Evolutionary conservation across 64 coral and sea anemone species (phyloP).

Genomic region (Catalaphyllia jardinei): DNA sequence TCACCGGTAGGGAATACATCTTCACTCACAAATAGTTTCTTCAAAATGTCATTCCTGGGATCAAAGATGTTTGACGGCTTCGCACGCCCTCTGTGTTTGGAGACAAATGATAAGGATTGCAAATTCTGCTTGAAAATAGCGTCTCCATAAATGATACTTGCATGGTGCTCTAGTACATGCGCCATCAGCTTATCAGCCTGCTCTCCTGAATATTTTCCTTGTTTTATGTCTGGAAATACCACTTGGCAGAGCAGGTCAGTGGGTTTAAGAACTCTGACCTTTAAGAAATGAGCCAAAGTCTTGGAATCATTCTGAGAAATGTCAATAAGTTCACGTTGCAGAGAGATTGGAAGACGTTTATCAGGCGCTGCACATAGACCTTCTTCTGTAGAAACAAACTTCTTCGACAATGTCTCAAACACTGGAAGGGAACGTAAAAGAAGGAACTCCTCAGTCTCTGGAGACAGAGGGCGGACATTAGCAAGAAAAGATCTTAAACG

Average conservation of each 20-base stretch:
- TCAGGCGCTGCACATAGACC: constrained; percentile 42
- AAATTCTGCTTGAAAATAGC: constrained; percentile 13
- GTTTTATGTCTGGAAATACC: constrained; percentile 42
- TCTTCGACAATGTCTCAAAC: constrained; percentile 55
- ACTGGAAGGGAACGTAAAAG: constrained; percentile 50
- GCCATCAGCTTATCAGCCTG: constrained; percentile 65
- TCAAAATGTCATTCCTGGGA: constrained; percentile 8
- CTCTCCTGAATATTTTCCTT: constrained; percentile 6
- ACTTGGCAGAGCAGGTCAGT: constrained; percentile 35
- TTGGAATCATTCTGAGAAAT: constrained; percentile 37
- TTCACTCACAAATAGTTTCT: constrained; percentile 25
- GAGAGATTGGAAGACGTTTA: constrained; percentile 35
- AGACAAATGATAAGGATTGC: constrained; percentile 13
- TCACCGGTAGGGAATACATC: constrained; percentile 21
- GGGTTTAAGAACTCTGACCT: constrained; percentile 47
- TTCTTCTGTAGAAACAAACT: constrained; percentile 55
- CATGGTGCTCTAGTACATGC: constrained; percentile 44
- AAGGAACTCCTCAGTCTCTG: not conserved
- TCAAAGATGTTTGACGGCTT: constrained; percentile 20
- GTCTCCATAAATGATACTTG: constrained; percentile 9
- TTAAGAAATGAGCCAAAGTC: constrained; percentile 13
- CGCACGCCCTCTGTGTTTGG: not conserved
- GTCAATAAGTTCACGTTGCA: constrained; percentile 30
- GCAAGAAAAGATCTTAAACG: constrained; percentile 61
- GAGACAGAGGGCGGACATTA: not conserved